Evolutionary conservation across 2,888 invertebrate genomes (phyloP), one percentile per base, ranked within the genome.

Genomic region (Odiellus spinosus): DNA sequence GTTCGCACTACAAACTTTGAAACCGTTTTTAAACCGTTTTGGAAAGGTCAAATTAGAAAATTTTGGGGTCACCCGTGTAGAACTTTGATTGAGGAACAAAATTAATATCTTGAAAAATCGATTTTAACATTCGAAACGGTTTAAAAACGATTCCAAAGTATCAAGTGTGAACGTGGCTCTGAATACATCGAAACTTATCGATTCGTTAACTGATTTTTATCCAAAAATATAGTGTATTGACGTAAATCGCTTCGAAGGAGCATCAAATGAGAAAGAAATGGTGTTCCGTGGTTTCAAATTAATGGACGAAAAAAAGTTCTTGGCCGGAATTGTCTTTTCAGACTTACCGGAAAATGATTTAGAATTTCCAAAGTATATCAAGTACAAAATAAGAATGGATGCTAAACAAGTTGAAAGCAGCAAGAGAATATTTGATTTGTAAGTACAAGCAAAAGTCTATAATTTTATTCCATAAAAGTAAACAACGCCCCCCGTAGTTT

Each of bases 321-420:
- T 81, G 59, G 83, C 81, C 6, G 82, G 77, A 60, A 62, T 73
- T 18, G 68, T 72, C 36, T 74, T 74, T 59, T 53, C 64, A 20
- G 61, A 68, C 36, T 35, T 58, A 10, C 43, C 36, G 8, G 38
- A 44, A 14, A 3, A 18, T 15, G 21, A 45, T 36, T 45, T 48
- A 1, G 44, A 44, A 15, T 42, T 53, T 33, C 51, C 54, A 1
- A 50, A 52, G 38, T 55, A 48, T 45, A 50, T 56, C 8, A 45
- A 47, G 14, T 56, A 56, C 43, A 56, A 56, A 36, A 56, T 56
- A 12, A 40, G 56, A 18, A 55, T 55, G 55, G 54, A 55, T 33
- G 51, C 56, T 4, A 52, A 50, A 19, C 51, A 54, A 42, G 54
- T 55, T 12, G 53, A 53, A 39, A 51, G 49, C 15, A 56, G 55